These are phyloP conservation scores for Hoplodrina ambigua DNA, from an alignment of 2,888 invertebrate species.

Conservation along the genomic window DNA sequence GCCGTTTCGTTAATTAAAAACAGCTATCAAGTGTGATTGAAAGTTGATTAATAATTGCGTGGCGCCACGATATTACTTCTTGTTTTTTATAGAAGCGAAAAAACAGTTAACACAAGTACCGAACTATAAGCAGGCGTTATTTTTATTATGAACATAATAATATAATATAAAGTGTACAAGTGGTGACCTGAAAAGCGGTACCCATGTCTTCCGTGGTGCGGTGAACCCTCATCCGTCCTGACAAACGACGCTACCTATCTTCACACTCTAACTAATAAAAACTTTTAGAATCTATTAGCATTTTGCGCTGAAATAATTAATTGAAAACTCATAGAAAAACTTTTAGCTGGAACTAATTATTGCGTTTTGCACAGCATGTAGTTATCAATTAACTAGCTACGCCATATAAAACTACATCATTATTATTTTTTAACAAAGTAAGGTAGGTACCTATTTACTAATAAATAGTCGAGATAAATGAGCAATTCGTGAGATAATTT, in stretches of 20 bases:
- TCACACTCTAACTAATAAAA: constrained; percentile 48
- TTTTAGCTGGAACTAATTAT: constrained; percentile 39
- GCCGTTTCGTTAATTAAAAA: constrained; percentile 15
- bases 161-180: constrained; percentile 15
- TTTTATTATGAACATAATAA: not conserved
- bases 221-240: constrained; percentile 56
- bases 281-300: constrained; percentile 52
- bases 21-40: not conserved
- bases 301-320: constrained; percentile 33
- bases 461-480: constrained; percentile 17
- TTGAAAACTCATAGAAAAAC: constrained; percentile 30
- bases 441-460: constrained; percentile 1
- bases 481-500: not conserved
- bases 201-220: constrained; percentile 3
- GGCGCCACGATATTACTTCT: constrained; percentile 25
- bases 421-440: constrained; percentile 8
- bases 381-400: constrained; percentile 27
- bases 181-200: constrained; percentile 30
- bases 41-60: constrained; percentile 33
- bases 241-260: constrained; percentile 50
- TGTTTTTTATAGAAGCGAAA: not conserved
- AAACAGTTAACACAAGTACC: not conserved
- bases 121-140: not conserved
- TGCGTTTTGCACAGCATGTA: constrained; percentile 18
- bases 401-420: constrained; percentile 8